Evolutionary conservation across 2,888 invertebrate genomes (phyloP).

Genomic region (Lepetodrilus schrolli): DNA sequence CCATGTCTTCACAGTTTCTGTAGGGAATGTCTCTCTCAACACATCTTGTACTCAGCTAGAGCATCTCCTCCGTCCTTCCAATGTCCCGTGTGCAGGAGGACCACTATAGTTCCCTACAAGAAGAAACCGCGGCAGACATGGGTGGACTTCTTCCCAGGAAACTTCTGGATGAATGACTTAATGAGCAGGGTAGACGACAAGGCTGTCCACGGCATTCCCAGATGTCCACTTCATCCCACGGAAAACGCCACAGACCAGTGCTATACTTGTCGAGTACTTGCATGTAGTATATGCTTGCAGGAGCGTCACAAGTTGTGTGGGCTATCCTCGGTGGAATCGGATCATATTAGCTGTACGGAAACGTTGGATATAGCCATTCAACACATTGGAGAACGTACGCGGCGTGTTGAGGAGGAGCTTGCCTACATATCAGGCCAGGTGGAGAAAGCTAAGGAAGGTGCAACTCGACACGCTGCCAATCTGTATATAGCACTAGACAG

Average conservation of each 20-base stretch:
- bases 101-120: neutral
- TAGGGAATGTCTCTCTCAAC: neutral
- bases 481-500: neutral
- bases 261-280: neutral
- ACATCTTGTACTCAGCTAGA: neutral
- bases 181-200: neutral
- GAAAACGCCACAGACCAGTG: neutral
- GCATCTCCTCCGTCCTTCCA: neutral
- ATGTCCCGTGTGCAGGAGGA: neutral
- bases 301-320: too few relatives aligned
- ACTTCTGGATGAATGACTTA: neutral
- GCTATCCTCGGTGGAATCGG: neutral
- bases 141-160: neutral
- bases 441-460: neutral
- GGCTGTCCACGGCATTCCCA: too few relatives aligned
- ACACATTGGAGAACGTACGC: neutral
- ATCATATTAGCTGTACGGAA: neutral
- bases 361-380: too few relatives aligned
- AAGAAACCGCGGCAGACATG: neutral
- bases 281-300: neutral
- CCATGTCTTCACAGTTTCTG: constrained; percentile 16
- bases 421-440: neutral
- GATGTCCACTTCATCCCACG: neutral
- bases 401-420: neutral
- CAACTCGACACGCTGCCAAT: neutral